These are phyloP conservation scores for Caenorhabditis sp. DNA, from an alignment of 2,888 invertebrate species.

Conservation along the genomic window DNA sequence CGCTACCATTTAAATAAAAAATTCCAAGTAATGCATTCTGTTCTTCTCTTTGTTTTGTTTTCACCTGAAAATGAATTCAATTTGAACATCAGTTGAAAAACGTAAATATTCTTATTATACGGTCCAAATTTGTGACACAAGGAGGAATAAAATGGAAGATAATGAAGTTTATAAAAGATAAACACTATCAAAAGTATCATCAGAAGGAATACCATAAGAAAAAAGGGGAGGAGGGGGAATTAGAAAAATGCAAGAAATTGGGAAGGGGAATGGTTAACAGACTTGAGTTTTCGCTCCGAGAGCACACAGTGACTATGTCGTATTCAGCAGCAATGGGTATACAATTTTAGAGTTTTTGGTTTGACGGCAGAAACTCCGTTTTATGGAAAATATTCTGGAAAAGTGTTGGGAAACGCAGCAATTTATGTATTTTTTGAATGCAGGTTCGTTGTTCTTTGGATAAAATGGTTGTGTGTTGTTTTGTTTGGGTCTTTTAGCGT, in stretches of 20 bases:
- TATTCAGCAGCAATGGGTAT: constrained; percentile 42
- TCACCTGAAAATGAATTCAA: not conserved
- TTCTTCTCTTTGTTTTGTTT: not conserved
- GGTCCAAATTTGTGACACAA: constrained; percentile 20
- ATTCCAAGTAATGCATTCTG: not conserved
- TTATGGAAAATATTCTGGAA: not conserved
- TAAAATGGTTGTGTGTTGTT: not conserved
- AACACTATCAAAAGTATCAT: constrained; percentile 23
- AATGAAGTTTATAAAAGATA: not conserved
- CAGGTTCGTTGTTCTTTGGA: constrained; percentile 31
- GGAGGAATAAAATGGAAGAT: constrained; percentile 2
- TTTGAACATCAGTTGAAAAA: not conserved
- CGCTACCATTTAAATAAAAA: constrained; percentile 25
- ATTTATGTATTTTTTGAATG: no score
- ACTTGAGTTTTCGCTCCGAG: constrained; percentile 2
- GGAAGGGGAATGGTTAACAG: constrained; percentile 8
- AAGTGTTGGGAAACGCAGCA: not conserved
- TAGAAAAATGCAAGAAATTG: not conserved
- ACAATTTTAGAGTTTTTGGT: constrained; percentile 10
- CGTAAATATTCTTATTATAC: constrained; percentile 20
- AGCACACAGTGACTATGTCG: constrained; percentile 53
- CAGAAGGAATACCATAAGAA: constrained; percentile 28
- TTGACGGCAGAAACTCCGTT: constrained; percentile 8
- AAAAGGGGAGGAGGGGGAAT: constrained; percentile 9
- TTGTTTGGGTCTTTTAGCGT: no score